Percentiles rank a stretch among this genome's conserved stretches.
phyloP scores from a whole-genome alignment of 2,797 vertebrate genomes.

The Phoeniculus purpureus region DNA sequence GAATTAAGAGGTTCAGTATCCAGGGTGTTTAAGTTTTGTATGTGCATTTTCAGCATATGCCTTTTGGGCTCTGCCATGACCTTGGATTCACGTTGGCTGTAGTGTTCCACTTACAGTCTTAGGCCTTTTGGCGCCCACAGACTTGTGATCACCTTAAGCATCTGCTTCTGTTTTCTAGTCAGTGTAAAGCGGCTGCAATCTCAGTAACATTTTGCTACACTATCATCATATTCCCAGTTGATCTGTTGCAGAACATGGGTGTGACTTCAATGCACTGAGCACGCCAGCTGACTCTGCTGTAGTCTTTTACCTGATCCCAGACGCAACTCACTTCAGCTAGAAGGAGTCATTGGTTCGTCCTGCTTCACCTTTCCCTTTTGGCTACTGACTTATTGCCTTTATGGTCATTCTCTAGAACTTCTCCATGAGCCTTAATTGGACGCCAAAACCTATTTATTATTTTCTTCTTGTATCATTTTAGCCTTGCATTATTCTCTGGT shows the following conservation, averaged over 20 bases:
- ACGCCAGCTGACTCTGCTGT: neutral
- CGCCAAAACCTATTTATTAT: slow-evolving; percentile 35
- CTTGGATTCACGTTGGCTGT: neutral
- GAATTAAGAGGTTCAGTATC: neutral
- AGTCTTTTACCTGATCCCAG: neutral
- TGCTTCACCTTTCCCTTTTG: neutral
- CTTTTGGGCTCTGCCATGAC: neutral
- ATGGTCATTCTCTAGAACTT: slow-evolving; percentile 20
- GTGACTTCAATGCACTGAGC: neutral
- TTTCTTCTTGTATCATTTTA: slow-evolving; percentile 30
- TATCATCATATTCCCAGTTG: neutral
- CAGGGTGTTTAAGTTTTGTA: neutral
- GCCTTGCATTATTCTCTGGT: slow-evolving; percentile 23
- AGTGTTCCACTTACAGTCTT: neutral
- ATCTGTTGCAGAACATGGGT: neutral
- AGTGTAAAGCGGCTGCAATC: neutral
- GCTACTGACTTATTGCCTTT: neutral
- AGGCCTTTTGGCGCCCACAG: neutral
- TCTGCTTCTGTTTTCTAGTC: neutral
- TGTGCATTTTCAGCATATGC: neutral
- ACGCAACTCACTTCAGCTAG: neutral
- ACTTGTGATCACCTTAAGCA: neutral
- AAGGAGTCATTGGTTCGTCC: neutral
- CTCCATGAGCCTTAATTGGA: slow-evolving; percentile 19
- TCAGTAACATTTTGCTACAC: neutral